Base-by-base conservation (phyloP, 2,797 vertebrate species). In the Cyclopterus lumpus region DNA sequence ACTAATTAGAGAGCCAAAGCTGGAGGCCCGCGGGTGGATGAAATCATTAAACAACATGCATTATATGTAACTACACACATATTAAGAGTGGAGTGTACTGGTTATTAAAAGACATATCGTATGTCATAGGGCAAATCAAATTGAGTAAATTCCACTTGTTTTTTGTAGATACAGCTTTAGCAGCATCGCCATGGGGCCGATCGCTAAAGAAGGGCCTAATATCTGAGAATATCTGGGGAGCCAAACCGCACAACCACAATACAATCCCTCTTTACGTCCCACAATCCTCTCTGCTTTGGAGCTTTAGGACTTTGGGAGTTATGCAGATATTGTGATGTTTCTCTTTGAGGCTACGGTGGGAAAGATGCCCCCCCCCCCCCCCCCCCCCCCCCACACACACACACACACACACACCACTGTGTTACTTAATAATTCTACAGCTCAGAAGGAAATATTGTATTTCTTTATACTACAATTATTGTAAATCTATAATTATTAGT, bases 321-420 rank as follows among this genome's bases (percentile, higher is more conserved):
- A 81, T 73, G 86, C 87, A 68, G 78, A 79, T 65, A 77, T 58
- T 73, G 63, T 24, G 67, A 81, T 68, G 68, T 79, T 73, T 86
- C 65, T 64, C 3, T 81, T 38, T 34, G 49, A 81, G 67, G 60
- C 49, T 18, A n/a, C 6, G 67, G 59, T 86, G 79, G 72, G 87
- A 88, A 89, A 81, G 38, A 82, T 10, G 62, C 73, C 16, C 71
- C 71, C 67, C 38, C 8, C 66, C 5, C 6, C 4, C 1, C 18
- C 9, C 71, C 63, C 38, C 11, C 66, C 7, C 10, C 6, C 1
- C 26, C 16, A 40, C 15, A n/a, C 61, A 46, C 26, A 60, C 66
- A 44, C 42, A 53, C 60, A 22, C n/a, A 36, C 1, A 22, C 62
- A 18, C 22, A 26, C 14, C 16, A 34, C 12, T 28, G 42, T 66